Base-by-base conservation (phyloP, 2,113 vertebrate genomes). In the Gadus chalcogrammus region DNA sequence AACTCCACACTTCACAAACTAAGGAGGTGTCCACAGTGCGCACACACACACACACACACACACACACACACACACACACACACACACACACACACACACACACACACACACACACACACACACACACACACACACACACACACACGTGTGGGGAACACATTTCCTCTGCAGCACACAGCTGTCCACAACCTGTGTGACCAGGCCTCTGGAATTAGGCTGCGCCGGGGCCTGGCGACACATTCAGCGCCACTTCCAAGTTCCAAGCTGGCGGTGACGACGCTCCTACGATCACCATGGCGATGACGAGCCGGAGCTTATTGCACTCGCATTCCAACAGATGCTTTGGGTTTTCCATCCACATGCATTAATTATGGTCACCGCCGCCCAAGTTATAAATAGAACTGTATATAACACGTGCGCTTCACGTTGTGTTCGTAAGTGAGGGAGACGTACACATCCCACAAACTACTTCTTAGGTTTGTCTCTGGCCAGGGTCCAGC, bases 131-230 rank as follows among this genome's bases (percentile, higher is more conserved):
- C 42, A 3, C 42, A 48, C 42, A 7, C 42, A 3, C 42, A 12
- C 42, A 48, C 42, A 48, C 42, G 11, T 9, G 11, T 48, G 5
- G 42, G 42, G 42, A 48, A 48, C 42, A 48, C 42, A 48, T 48
- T 48, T 48, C 11, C 42, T 9, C 42, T 9, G 42, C 42, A 48
- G 42, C 42, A 71, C 74, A 78, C 85, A 85, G 84, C 85, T 88
- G 83, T 77, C 79, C 63, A 70, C 85, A 84, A 84, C 86, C 85
- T 89, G 72, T 72, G 71, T 65, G 76, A 75, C 65, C 56, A 17
- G 22, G 66, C 69, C 67, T 5, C 60, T 1, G 3, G 60, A 79
- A 78, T 73, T 74, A 71, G 68, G 80, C 78, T 71, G 1, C 38
- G 53, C 20, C 62, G 5, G 28, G 28, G 28, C 28, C 28, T 5